phyloP scores from a whole-genome alignment of 2,797 vertebrate species.

The Malacoctenus gilli region DNA sequence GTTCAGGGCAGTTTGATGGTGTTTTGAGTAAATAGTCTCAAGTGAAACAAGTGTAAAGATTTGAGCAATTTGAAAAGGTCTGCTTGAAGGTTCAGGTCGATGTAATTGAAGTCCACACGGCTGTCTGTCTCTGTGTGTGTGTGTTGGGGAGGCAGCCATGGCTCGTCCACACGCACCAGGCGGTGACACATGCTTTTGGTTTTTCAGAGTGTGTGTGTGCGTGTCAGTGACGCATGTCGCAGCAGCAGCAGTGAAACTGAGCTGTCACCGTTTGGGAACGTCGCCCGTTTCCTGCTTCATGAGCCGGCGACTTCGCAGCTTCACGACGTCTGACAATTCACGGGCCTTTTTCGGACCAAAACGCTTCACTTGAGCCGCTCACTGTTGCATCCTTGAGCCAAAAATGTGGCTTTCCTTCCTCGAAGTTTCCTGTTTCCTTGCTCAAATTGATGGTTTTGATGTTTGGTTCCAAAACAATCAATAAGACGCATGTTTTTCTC shows the following conservation, averaged over 20 bases:
- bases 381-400: constrained; percentile 28
- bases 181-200: constrained; percentile 64
- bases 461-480: constrained; percentile 22
- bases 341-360: constrained; percentile 45
- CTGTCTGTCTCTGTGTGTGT: not conserved
- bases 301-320: constrained; percentile 41
- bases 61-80: no score
- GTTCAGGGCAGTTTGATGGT: not conserved
- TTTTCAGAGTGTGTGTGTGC: constrained; percentile 39
- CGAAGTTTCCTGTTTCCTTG: constrained; percentile 17
- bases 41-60: no score
- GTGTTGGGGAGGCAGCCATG: not conserved
- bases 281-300: constrained; percentile 42
- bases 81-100: no score
- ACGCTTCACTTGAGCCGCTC: constrained; percentile 40
- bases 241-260: constrained; percentile 38
- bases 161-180: constrained; percentile 38
- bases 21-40: no score
- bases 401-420: constrained; percentile 15
- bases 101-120: not conserved
- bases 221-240: constrained; percentile 4
- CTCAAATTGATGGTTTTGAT: constrained; percentile 26
- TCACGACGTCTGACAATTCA: constrained; percentile 52
- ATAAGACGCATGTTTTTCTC: constrained; percentile 4
- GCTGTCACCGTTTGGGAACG: constrained; percentile 47